Conservation (phyloP, 2,888 invertebrate genomes). For the Thelaira solivaga region DNA sequence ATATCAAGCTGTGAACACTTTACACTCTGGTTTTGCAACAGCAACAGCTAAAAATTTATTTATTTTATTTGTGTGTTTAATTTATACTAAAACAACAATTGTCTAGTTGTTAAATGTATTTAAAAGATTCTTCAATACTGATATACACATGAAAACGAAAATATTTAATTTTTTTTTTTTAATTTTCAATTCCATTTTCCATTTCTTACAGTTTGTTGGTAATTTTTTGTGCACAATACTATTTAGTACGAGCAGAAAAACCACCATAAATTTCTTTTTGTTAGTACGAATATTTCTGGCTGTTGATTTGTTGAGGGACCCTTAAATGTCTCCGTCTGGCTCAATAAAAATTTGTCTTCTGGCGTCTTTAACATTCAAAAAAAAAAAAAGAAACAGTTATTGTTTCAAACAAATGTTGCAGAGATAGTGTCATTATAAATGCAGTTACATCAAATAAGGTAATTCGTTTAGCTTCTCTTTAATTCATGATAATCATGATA, state of each 20-base stretch:
- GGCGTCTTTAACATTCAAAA: conserved; percentile 38
- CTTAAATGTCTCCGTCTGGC: conserved; percentile 55
- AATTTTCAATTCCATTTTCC: not conserved
- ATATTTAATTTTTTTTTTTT: no score
- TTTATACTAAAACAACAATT: conserved; percentile 55
- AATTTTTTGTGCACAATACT: no score
- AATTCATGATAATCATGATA: no score
- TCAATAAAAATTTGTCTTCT: conserved; percentile 47
- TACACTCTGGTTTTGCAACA: conserved; percentile 55
- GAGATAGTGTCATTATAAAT: no score
- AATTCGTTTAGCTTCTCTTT: no score
- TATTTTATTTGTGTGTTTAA: conserved; percentile 21
- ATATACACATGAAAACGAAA: no score
- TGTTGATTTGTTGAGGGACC: conserved; percentile 34
- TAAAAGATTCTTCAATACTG: conserved; percentile 46
- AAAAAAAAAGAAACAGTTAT: no score
- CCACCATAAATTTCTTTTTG: conserved; percentile 53
- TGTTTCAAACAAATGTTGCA: conserved; percentile 24
- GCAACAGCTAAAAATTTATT: conserved; percentile 5
- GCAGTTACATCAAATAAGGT: no score
- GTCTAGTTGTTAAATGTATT: conserved; percentile 34
- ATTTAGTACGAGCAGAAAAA: conserved; percentile 40
- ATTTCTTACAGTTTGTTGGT: not conserved
- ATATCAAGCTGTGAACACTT: conserved; percentile 62
- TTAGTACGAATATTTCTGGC: not conserved